A percentile compares a stretch with the other conserved stretches of the same genome.
Conservation (phyloP, 2,797 vertebrate genomes). For the Rhynchotus rufescens region DNA sequence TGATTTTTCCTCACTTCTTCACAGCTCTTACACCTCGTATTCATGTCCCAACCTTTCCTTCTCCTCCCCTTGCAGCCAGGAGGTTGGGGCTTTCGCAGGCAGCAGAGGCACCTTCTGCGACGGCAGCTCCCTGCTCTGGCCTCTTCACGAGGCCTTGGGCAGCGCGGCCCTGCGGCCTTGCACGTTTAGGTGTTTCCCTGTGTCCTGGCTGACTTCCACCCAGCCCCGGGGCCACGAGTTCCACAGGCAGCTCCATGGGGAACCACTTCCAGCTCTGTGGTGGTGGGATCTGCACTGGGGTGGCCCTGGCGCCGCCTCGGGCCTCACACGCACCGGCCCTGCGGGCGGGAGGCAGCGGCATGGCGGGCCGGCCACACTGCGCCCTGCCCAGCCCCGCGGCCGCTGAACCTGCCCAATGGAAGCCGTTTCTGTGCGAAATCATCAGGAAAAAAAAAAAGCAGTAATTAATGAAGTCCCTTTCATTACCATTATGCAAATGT, state of each 20-base stretch:
- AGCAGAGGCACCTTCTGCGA: neutral
- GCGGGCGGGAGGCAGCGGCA: neutral
- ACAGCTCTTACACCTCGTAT: neutral
- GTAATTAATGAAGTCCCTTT: constrained; percentile 82
- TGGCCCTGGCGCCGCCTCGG: fast-evolving
- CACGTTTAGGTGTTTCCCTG: too few relatives aligned
- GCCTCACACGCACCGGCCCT: fast-evolving
- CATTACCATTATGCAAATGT: constrained; percentile 82
- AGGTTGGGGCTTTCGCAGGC: neutral
- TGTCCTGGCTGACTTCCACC: too few relatives aligned
- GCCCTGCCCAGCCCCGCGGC: neutral
- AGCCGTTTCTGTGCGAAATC: constrained; percentile 73
- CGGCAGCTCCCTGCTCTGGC: too few relatives aligned
- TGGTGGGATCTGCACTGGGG: too few relatives aligned
- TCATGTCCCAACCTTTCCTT: neutral
- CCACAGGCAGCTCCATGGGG: too few relatives aligned
- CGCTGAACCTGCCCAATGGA: constrained; percentile 39
- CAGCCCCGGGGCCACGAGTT: too few relatives aligned
- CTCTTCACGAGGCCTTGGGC: too few relatives aligned
- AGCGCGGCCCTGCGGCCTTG: too few relatives aligned
- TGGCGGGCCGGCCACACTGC: fast-evolving
- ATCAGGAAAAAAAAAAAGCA: constrained; percentile 45
- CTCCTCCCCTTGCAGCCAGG: neutral
- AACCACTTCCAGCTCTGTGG: too few relatives aligned
- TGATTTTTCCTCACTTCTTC: fast-evolving